Base-by-base conservation (phyloP, 1,140 invertebrate genomes). In the Fragariocoptes setiger region DNA sequence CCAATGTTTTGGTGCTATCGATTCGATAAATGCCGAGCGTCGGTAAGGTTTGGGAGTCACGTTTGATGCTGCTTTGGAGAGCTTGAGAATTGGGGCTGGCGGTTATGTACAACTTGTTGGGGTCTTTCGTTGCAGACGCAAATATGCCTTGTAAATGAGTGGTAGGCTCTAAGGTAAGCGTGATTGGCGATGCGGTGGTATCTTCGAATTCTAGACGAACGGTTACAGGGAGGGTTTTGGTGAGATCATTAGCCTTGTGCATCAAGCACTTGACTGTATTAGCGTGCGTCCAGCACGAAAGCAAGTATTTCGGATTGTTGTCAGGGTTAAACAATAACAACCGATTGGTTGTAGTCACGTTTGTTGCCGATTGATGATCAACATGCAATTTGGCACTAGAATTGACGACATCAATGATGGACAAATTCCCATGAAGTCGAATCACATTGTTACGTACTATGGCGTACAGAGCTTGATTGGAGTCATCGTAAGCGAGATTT, bases 71-170 rank as follows among this genome's bases (percentile, higher is more conserved):
- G 12, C 37, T 40, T 12, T 45, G 13, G 0, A 44, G 1, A 3
- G 47, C 44, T 21, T 47, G 25, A 8, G 39, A 42, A 35, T 51
- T 49, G 19, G 46, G 49, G n/a, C 47, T 35, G 15, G 38, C 16
- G 1, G 44, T 47, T 5, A 46, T 35, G 37, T 43, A 49, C 2
- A 51, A 31, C 8, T 38, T 17, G 2, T 15, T 12, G 0, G 17
- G 13, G 4, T 17, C 20, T 2, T 20, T 20, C 3, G 19, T 21
- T 5, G 38, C 39, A 1, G 14, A 25, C n/a, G 39, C 44, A 19
- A 48, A 49, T 18, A 46, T n/a, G n/a, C n/a, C n/a, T n/a, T n/a
- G n/a, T n/a, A n/a, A n/a, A n/a, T n/a, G n/a, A n/a, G n/a, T n/a
- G n/a, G n/a, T n/a, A 49, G 1, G 41, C 48, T 0, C 42, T 36